Percentiles rank a stretch among this genome's conserved stretches.
These are phyloP conservation scores for Microctenopoma lineatum DNA, from an alignment of 2,797 vertebrate genomes.

Conservation along the genomic window DNA sequence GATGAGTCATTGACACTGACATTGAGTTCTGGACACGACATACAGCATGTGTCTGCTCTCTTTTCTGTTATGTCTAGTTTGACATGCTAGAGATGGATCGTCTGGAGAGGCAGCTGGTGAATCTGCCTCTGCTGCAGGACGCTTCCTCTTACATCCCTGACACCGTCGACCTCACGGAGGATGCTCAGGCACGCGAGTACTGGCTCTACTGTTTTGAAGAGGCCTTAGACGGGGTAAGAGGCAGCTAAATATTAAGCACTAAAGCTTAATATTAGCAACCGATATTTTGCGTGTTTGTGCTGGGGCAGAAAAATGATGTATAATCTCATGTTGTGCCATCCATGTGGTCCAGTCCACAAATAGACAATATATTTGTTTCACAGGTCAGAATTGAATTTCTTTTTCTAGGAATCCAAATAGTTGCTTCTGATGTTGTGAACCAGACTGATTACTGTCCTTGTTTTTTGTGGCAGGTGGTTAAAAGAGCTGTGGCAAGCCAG, in stretches of 20 bases:
- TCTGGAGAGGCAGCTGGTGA: slow-evolving; percentile 93
- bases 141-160: slow-evolving; percentile 94
- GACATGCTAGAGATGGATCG: slow-evolving; percentile 99
- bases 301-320: no score
- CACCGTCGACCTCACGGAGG: slow-evolving; percentile 94
- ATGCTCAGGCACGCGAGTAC: slow-evolving; percentile 93
- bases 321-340: no score
- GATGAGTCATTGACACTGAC: background rate
- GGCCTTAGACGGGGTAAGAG: slow-evolving; percentile 92
- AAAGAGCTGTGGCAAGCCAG: slow-evolving; percentile 93
- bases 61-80: slow-evolving; percentile 83
- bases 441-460: background rate
- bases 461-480: slow-evolving; percentile 87
- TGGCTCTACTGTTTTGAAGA: slow-evolving; percentile 99
- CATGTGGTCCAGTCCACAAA: no score
- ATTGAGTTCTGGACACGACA: background rate
- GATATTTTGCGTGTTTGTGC: background rate
- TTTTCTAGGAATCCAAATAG: background rate
- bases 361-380: background rate
- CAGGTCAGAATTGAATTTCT: background rate
- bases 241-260: no score
- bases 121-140: slow-evolving; percentile 93
- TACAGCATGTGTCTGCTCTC: background rate
- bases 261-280: no score
- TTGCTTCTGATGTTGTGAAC: background rate